Evolutionary conservation across 1,140 invertebrate genomes (phyloP), one percentile per base, ranked within the genome.

Genomic region (Nasonia longicornis): DNA sequence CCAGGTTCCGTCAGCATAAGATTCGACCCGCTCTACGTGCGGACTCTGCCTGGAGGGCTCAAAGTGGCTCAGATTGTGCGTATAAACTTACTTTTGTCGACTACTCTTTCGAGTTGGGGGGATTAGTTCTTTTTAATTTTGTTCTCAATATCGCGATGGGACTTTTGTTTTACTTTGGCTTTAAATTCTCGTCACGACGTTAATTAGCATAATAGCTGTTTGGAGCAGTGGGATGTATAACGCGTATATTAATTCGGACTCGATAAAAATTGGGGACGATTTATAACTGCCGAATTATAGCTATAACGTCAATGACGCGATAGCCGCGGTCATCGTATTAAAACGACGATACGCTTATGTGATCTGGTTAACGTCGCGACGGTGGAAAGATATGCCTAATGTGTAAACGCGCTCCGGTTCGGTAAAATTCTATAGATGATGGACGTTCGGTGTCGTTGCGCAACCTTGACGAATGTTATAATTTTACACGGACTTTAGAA

Each of bases 61-160:
- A 97, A 97, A 92, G 90, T 94, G 82, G 92, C 90, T 0, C 93
- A 96, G 93, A 93, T 96, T 86, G 96, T 97, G 91, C 94, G 95
- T 82, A 42, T 42, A 63, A 16, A 63, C 14, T 16, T 7, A 67
- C 26, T 12, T 66, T 66, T n/a, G 6, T 22, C 7, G 26, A 26
- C 26, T 66, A 10, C 11, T 52, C 48, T 52, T 52, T 52, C 16
- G 16, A 22, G 10, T 14, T 66, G 26, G 26, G 26, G 20, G 20
- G n/a, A 63, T 63, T 16, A 63, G 58, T 63, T 16, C 31, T 35
- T 35, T 35, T 35, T 35, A 35, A 35, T 35, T 35, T 35, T 35
- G 31, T 35, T 35, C 58, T 63, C 7, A 42, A 42, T 26, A 26
- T 42, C 8, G 38, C 6, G 1, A 42, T 42, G 7, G 38, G 6